Evolutionary conservation across 2,113 vertebrate species (phyloP).

Genomic region (Barnardius zonarius): DNA sequence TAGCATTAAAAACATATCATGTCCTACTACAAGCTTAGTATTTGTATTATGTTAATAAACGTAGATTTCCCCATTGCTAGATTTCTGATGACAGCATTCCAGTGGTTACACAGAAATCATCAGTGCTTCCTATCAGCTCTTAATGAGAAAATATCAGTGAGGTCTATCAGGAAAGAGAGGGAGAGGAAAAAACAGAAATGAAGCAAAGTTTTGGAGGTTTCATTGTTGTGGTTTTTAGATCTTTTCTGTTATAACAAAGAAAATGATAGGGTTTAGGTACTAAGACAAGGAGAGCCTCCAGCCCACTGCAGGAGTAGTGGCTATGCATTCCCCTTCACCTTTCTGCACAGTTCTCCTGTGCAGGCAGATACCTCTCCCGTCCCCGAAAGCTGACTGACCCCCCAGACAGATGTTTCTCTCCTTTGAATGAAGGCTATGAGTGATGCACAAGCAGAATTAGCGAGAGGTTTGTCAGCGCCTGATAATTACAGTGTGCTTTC

Average conservation of each 20-base stretch:
- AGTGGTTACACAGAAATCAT: neutral
- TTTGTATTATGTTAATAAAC: neutral
- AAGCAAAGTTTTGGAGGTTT: neutral
- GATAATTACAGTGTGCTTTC: neutral
- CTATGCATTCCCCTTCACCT: neutral
- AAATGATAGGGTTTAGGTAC: neutral
- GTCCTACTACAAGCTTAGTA: neutral
- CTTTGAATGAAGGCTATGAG: neutral
- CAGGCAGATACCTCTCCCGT: neutral
- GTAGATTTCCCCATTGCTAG: neutral
- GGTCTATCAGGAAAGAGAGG: neutral
- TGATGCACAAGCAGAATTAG: neutral
- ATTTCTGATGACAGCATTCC: neutral
- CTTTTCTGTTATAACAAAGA: neutral
- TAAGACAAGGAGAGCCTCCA: neutral
- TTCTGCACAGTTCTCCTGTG: neutral
- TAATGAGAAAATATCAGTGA: neutral
- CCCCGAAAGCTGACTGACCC: accelerated
- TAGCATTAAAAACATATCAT: neutral
- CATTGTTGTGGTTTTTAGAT: neutral
- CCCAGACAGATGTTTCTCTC: neutral
- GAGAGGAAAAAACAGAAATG: neutral
- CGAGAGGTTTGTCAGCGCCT: neutral
- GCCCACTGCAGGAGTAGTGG: neutral
- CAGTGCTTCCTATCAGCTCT: neutral